Evolutionary conservation across 2,888 invertebrate species (phyloP).

Genomic region (Phalera bucephala): DNA sequence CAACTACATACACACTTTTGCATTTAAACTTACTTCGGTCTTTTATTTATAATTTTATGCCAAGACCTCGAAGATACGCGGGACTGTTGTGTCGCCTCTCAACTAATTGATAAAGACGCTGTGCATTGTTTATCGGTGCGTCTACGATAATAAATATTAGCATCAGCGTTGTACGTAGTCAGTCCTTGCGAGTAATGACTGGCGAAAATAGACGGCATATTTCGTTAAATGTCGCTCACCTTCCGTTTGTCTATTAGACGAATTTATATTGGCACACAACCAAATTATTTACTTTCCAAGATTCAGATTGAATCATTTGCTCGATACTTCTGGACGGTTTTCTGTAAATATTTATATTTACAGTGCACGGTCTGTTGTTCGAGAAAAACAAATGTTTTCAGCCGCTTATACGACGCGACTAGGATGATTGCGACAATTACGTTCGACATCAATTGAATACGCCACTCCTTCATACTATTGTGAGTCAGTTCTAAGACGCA

Average conservation of each 20-base stretch:
- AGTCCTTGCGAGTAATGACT: conserved; percentile 48
- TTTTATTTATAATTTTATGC: conserved; percentile 21
- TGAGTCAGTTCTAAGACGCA: too few relatives aligned
- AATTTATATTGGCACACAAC: conserved; percentile 63
- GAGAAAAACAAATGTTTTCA: conserved; percentile 18
- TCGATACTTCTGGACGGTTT: conserved; percentile 20
- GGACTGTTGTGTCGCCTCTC: conserved; percentile 4
- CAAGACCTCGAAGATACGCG: conserved; percentile 15
- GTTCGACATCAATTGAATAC: not conserved
- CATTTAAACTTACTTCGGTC: conserved; percentile 12
- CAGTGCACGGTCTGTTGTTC: conserved; percentile 15
- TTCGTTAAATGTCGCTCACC: conserved; percentile 72
- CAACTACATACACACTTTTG: not conserved
- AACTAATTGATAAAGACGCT: conserved; percentile 21
- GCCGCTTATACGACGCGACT: conserved; percentile 14
- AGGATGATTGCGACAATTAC: conserved; percentile 10
- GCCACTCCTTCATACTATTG: not conserved
- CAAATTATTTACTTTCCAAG: conserved; percentile 62
- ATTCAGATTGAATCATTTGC: conserved; percentile 37
- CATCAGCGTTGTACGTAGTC: conserved; percentile 19
- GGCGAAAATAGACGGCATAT: conserved; percentile 63
- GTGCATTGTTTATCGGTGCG: conserved; percentile 18
- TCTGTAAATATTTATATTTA: conserved; percentile 54
- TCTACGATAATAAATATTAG: conserved; percentile 17
- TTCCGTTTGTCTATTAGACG: conserved; percentile 55